phyloP scores from a whole-genome alignment of 1,140 invertebrate species.

The Penaeus japonicus region DNA sequence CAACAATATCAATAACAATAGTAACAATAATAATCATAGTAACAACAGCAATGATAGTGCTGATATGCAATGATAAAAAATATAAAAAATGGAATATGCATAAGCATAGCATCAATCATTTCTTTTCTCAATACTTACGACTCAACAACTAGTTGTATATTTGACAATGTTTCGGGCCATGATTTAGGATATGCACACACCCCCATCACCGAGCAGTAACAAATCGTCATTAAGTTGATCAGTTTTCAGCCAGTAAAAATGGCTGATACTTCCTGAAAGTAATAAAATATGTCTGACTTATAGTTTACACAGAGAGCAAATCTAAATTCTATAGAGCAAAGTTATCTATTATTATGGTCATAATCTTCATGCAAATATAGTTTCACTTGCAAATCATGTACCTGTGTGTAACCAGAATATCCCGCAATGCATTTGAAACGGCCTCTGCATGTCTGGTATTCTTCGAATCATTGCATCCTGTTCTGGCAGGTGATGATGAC shows the following conservation, averaged over 20 bases:
- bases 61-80: too few species aligned
- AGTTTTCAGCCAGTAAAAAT: slow-evolving; percentile 81
- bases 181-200: slow-evolving; percentile 73
- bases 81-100: too few species aligned
- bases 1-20: too few species aligned
- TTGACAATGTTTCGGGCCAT: slow-evolving; percentile 75
- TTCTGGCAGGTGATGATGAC: slow-evolving; percentile 82
- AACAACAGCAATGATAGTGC: too few species aligned
- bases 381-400: slow-evolving; percentile 61
- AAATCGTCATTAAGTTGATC: slow-evolving; percentile 81
- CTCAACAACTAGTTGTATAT: slow-evolving; percentile 89
- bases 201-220: slow-evolving; percentile 82
- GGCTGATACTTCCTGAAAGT: slow-evolving; percentile 85
- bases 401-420: slow-evolving; percentile 85
- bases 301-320: not conserved
- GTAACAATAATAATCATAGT: too few species aligned
- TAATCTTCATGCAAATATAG: too few species aligned
- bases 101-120: too few species aligned
- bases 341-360: not conserved
- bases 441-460: slow-evolving; percentile 84
- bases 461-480: slow-evolving; percentile 76
- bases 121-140: slow-evolving; percentile 71
- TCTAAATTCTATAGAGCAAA: not conserved
- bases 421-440: slow-evolving; percentile 76
- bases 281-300: too few species aligned